Base-by-base conservation (phyloP, 2,113 vertebrate genomes). In the Mesembrinibis cayennensis region DNA sequence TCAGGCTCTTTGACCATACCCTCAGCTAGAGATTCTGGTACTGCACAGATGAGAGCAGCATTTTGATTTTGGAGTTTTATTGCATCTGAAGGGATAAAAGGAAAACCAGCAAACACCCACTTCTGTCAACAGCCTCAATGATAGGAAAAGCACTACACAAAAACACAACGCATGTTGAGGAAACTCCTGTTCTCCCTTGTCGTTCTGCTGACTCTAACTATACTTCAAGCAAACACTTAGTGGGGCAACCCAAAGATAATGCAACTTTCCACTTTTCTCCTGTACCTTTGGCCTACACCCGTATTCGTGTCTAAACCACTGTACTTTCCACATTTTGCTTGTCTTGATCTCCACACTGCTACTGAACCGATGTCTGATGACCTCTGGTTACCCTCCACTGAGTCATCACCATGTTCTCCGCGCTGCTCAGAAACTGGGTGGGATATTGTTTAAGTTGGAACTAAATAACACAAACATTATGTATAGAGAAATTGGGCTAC, bases 131-230 rank as follows among this genome's bases (percentile, higher is more conserved):
- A 69, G 49, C 52, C 16, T 40, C 49, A 21, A 10, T 4, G 45
- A 18, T 2, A 83, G 82, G 55, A 90, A 92, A 84, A 86, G 44
- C 44, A 40, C 2, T 3, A 30, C 32, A 73, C 29, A 89, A 72
- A 63, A 25, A 4, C 18, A 52, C 47, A 63, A 7, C 0, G 1
- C 12, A 8, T 0, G 0, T 2, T 8, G 29, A 73, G 55, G 61
- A 63, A 49, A 42, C 26, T 59, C 50, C 50, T 42, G 42, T 7
- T 85, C 58, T 83, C 21, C 4, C 0, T 6, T 30, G 34, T 29
- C 55, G 26, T 63, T 87, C 80, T 56, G 67, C 38, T 93, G 59
- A 45, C 49, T 26, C 9, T 10, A 72, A 10, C 36, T 34, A 6
- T 5, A 34, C 32, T 56, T 23, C 32, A 58, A 47, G 21, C 4